Evolutionary conservation across 2,797 vertebrate genomes (phyloP), one percentile per base, ranked within the genome.

Genomic region (Mycteria americana): DNA sequence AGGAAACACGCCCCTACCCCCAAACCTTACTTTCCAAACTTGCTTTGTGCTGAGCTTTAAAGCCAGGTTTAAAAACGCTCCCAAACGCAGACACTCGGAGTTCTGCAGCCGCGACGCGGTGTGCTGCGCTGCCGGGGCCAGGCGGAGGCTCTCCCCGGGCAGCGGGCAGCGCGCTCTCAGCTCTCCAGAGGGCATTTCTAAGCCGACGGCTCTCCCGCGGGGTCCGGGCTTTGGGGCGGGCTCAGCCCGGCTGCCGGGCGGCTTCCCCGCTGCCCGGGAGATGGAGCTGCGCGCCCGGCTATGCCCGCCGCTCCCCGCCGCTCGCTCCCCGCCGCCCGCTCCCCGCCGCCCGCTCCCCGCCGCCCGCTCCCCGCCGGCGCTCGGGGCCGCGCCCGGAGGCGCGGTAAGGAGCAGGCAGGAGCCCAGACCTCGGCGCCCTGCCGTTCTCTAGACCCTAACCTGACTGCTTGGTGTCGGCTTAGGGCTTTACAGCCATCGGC

Each of bases 231-330:
- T 6, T 3, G 11, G 22, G 6, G 19, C 5, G 13, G 37, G 54
- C 39, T 15, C 24, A 2, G 33, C 25, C 37, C 10, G 45, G 13
- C 39, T 19, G 25, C 57, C 45, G 23, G 27, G 21, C 18, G 60
- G 15, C 77, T 25, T 75, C 81, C 35, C 51, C 41, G 45, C 46
- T 37, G 37, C 78, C 97, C 97, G 92, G 96, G 93, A 97, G 98
- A 45, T 97, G 98, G 98, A 97, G 97, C 98, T 97, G 91, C 84
- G 28, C 46, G 25, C 89, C 96, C 80, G 96, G 35, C 39, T 60
- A 83, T 95, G 21, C 18, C 56, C 48, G 30, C 2, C 7, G 50
- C 31, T 57, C 16, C 19, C 25, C 23, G 11, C 51, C 37, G 4
- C n/a, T 30, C 27, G 5, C 39, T 31, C 27, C 18, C 56, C 48